Evolutionary conservation across 2,797 vertebrate genomes (phyloP), one percentile per base, ranked within the genome.

Genomic region (Acomys russatus): DNA sequence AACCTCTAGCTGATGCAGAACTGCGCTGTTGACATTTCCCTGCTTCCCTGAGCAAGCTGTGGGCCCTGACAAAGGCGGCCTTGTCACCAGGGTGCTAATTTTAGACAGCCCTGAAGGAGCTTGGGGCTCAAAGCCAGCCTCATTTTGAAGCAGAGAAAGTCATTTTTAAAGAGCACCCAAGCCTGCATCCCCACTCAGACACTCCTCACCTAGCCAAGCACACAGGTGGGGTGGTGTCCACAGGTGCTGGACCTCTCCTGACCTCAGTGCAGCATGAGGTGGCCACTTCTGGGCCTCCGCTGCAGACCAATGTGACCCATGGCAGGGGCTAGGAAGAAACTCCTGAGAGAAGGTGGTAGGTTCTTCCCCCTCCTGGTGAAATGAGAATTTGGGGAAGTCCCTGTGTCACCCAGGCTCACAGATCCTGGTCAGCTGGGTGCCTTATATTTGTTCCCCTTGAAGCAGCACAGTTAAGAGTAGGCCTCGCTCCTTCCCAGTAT

Each of bases 81-180:
- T 91, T 95, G 94, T 92, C 92, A 80, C 28, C n/a, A 0, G 51
- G 71, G 6, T 38, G 87, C 95, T 92, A 77, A 96, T 92, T 96
- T 95, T 64, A 96, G 92, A 77, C 87, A 61, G 80, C 18, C 61
- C 0, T 0, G 54, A 82, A 76, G 94, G 80, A 59, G 61, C 92
- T 12, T 7, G 22, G 51, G 83, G 77, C 93, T 59, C 86, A 12
- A 68, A 77, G 90, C 63, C 89, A 77, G 59, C 23, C 90, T 93
- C 79, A 8, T 63, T 80, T 6, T 9, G 23, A 91, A 90, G 64
- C 20, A 59, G 49, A 49, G 80, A 83, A 86, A 94, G 30, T n/a
- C 25, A 82, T 64, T 76, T 78, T 88, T 54, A 35, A 86, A 88
- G 44, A 33, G 28, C 70, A 64, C 54, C 78, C 28, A 10, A 22